Evolutionary conservation across 2,888 invertebrate genomes (phyloP).

Genomic region (Amphimallon solstitiale): DNA sequence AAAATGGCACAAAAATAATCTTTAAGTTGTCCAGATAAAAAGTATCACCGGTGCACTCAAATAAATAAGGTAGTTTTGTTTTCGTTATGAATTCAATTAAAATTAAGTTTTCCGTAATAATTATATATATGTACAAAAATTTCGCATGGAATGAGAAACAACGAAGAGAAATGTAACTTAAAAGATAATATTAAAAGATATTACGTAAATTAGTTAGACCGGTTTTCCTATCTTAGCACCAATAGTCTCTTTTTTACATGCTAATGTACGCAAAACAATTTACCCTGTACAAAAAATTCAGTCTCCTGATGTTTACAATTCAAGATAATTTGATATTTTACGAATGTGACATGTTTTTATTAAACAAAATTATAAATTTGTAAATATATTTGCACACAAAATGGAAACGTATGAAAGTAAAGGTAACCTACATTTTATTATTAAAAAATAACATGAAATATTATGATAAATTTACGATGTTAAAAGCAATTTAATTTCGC

Average conservation of each 20-base stretch:
- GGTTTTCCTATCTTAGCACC: conserved; percentile 30
- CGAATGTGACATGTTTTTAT: not conserved
- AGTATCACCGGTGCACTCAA: too few relatives aligned
- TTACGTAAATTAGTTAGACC: conserved; percentile 4
- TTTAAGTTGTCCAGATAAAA: too few relatives aligned
- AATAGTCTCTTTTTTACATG: conserved; percentile 28
- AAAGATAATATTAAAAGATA: not conserved
- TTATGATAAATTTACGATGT: too few relatives aligned
- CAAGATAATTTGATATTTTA: too few relatives aligned
- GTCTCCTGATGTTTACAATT: conserved; percentile 6
- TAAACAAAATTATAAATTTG: too few relatives aligned
- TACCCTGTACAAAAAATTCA: conserved; percentile 29
- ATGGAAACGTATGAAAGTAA: too few relatives aligned
- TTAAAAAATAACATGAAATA: too few relatives aligned
- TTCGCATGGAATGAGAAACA: conserved; percentile 8
- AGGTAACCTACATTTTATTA: too few relatives aligned
- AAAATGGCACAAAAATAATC: too few relatives aligned
- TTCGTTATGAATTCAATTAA: not conserved
- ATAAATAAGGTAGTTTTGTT: conserved; percentile 15
- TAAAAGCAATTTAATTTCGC: too few relatives aligned
- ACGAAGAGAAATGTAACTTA: conserved; percentile 1
- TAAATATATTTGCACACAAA: too few relatives aligned
- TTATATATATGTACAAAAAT: not conserved
- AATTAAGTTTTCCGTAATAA: conserved; percentile 7
- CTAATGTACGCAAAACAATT: conserved; percentile 27